phyloP scores from a whole-genome alignment of 2,797 vertebrate species.

The Triplophysa yarkandensis region DNA sequence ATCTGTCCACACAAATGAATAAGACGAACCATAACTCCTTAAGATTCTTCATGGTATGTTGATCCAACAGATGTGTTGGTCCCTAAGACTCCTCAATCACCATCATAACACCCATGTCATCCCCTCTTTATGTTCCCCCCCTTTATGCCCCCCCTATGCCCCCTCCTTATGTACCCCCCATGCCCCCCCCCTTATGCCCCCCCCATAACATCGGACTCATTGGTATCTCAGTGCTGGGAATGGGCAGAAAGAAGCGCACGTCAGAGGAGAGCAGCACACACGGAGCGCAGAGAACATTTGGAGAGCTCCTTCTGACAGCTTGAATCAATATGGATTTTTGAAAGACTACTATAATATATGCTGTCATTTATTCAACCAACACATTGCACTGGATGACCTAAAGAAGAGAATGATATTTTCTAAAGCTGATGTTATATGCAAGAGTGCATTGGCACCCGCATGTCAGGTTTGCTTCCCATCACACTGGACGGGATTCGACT shows the following conservation, averaged over 20 bases:
- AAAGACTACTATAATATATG: neutral
- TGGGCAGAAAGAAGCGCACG: conserved; percentile 12
- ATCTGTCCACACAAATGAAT: neutral
- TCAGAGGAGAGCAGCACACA: conserved; percentile 12
- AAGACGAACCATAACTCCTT: neutral
- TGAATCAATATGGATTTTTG: conserved; percentile 15
- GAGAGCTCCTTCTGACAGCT: conserved; percentile 23
- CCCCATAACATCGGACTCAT: conserved; percentile 17
- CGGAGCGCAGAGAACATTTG: conserved; percentile 9
- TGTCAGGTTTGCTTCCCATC: conserved; percentile 40
- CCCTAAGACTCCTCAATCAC: conserved; percentile 5
- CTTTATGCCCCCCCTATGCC: neutral
- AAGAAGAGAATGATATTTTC: neutral
- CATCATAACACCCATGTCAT: conserved; percentile 5
- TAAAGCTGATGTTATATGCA: conserved; percentile 65
- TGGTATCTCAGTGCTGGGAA: neutral
- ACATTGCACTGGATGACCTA: neutral
- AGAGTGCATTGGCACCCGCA: conserved; percentile 54
- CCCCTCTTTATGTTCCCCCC: neutral
- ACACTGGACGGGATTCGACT: conserved; percentile 40
- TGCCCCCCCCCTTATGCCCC: neutral
- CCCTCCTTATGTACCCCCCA: neutral
- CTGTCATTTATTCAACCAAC: neutral
- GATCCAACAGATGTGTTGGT: neutral
- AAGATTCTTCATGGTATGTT: neutral